These are phyloP conservation scores for Lutjanus campechanus DNA, from an alignment of 2,797 vertebrate genomes.

Conservation along the genomic window DNA sequence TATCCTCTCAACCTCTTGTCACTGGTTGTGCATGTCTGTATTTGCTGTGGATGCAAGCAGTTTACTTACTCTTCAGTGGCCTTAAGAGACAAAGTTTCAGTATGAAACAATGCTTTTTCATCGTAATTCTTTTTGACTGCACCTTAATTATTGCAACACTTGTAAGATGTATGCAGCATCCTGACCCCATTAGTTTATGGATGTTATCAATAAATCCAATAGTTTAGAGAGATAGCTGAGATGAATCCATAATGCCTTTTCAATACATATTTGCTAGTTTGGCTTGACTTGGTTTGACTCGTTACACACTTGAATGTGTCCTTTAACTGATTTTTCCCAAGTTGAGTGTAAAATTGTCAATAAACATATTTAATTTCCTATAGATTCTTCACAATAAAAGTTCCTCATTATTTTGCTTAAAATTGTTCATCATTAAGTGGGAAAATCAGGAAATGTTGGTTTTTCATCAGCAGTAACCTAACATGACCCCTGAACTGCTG, in stretches of 20 bases:
- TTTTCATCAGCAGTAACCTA: too few relatives aligned
- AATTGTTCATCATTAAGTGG: too few relatives aligned
- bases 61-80: neutral
- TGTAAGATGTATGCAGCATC: neutral
- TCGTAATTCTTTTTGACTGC: neutral
- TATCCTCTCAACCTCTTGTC: neutral
- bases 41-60: neutral
- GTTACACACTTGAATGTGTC: too few relatives aligned
- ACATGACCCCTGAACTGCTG: too few relatives aligned
- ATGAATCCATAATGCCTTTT: neutral
- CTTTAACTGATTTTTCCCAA: too few relatives aligned
- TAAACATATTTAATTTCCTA: too few relatives aligned
- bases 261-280: too few relatives aligned
- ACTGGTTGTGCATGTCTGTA: neutral
- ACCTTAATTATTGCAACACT: neutral
- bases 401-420: too few relatives aligned
- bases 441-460: too few relatives aligned
- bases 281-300: too few relatives aligned
- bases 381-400: too few relatives aligned
- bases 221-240: slow-evolving; percentile 4
- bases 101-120: neutral
- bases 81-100: neutral
- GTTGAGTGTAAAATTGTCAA: too few relatives aligned
- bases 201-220: neutral
- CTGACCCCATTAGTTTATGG: neutral